Evolutionary conservation across 2,888 invertebrate genomes (phyloP), one percentile per base, ranked within the genome.

Genomic region (Agrotis segetum): DNA sequence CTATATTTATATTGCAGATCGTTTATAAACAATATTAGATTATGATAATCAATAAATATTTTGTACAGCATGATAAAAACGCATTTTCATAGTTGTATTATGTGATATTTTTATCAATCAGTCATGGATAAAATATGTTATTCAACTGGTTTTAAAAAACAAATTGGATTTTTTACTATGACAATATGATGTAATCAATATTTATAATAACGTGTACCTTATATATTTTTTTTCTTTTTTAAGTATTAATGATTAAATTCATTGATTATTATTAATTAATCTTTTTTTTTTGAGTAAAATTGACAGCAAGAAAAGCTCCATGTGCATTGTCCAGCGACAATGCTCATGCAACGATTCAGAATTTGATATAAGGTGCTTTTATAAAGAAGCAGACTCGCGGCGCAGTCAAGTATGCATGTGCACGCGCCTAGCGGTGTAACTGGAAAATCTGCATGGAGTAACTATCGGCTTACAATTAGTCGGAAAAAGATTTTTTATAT

Each of bases 1-100:
- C 19, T 62, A 53, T 71, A 68, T 11, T 58, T 70, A 75, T 73
- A 69, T 84, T 64, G 72, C 83, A 82, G 83, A 82, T 82, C 83
- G 55, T 78, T 79, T 34, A 9, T 49, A 59, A 7, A 44, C 49
- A 71, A 53, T 71, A 70, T 58, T 69, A 50, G 49, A 46, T 77
- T 53, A 68, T n/a, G 50, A 50, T 55, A 60, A 49, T 55, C n/a
- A 59, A 59, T 44, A 59, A 49, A 49, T 77, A 55, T 78, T 78
- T 56, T 60, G 40, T 68, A 77, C 52, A 77, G 19, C 17, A 40
- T 53, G 17, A 29, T 59, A 29, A 47, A 59, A 29, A 67, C 24
- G 40, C 11, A 59, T 59, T 69, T 40, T 59, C 16, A 58, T 69
- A 46, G n/a, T 56, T 55, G 29, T 44, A 46, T 56, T 46, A 24